phyloP scores from a whole-genome alignment of 2,113 vertebrate genomes.

The Chitala chitala region DNA sequence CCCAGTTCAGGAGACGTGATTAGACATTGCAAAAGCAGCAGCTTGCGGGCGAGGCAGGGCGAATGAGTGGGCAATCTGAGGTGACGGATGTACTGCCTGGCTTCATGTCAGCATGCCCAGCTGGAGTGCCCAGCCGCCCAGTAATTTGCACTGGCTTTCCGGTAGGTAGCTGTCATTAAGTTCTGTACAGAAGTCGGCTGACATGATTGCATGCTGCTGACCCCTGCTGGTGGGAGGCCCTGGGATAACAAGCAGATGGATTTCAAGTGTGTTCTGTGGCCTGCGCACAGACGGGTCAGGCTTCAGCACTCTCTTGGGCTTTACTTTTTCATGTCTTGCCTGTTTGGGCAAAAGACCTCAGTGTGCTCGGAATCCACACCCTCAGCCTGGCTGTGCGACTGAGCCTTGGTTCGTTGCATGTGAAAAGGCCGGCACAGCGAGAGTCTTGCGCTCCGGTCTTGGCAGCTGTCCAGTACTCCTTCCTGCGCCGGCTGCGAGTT shows the following conservation, averaged over 20 bases:
- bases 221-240: constrained; percentile 12
- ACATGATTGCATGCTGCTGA: not conserved
- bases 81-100: not conserved
- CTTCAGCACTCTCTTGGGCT: not conserved
- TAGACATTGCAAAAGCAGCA: not conserved
- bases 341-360: not conserved
- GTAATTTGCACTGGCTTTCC: not conserved
- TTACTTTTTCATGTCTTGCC: constrained; percentile 15
- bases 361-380: not conserved
- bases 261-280: not conserved
- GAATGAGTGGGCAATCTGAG: not conserved
- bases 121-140: not conserved
- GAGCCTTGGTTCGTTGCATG: not conserved
- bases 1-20: not conserved
- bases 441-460: not conserved
- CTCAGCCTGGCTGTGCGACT: not conserved
- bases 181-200: not conserved
- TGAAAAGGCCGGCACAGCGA: constrained; percentile 4
- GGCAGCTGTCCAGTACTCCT: constrained; percentile 7
- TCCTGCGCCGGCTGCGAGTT: no score
- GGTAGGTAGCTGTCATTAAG: not conserved
- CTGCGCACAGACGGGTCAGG: not conserved
- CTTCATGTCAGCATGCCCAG: not conserved
- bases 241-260: not conserved
- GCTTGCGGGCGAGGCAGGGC: not conserved